Evolutionary conservation across 2,797 vertebrate genomes (phyloP).

Genomic region (Oreortyx pictus): DNA sequence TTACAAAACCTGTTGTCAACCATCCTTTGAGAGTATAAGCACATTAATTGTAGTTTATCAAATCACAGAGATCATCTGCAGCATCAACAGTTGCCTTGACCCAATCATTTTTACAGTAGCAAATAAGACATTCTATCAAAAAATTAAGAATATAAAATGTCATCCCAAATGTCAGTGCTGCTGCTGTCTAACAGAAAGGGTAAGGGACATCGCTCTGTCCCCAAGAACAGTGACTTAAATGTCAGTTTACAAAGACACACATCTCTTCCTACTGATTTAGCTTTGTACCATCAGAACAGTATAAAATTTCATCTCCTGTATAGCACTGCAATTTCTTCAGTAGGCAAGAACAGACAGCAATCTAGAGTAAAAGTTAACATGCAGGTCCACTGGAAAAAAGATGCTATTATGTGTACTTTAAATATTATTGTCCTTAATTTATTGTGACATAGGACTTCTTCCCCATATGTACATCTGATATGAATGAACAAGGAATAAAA

Average conservation of each 20-base stretch:
- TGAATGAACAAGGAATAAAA: neutral
- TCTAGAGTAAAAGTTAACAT: neutral
- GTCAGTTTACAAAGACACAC: neutral
- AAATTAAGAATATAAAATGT: constrained; percentile 46
- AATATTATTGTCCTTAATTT: neutral
- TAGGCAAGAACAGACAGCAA: neutral
- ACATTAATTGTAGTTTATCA: constrained; percentile 75
- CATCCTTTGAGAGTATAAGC: constrained; percentile 61
- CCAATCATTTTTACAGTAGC: constrained; percentile 85
- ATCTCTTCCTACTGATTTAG: neutral
- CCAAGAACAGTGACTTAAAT: constrained; percentile 25
- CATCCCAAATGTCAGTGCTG: neutral
- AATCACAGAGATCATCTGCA: constrained; percentile 83
- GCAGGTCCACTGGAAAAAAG: neutral
- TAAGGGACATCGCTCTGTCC: neutral
- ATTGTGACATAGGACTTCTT: neutral
- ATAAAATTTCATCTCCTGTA: neutral
- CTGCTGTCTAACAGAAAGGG: constrained; percentile 31
- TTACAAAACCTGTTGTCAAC: constrained; percentile 71
- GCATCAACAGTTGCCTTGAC: constrained; percentile 84
- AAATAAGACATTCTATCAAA: constrained; percentile 79
- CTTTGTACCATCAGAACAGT: neutral
- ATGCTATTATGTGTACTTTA: neutral
- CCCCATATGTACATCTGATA: neutral
- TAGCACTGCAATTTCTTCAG: neutral